Evolutionary conservation across 2,797 vertebrate species (phyloP).

Genomic region (Pseudocheirus occidentalis): DNA sequence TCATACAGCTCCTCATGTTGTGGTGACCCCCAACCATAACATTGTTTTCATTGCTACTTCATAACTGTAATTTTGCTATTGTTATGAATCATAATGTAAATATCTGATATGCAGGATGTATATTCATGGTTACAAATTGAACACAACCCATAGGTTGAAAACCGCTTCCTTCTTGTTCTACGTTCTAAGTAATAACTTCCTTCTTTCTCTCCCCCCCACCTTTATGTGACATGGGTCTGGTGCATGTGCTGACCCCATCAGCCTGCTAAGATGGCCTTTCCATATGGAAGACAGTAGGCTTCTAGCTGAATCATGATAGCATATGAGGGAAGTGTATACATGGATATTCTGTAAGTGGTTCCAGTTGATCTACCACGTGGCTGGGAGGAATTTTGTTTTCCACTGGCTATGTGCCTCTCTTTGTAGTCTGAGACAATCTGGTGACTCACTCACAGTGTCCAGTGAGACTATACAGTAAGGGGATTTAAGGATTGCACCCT

Average conservation of each 20-base stretch:
- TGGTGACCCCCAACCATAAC: no score
- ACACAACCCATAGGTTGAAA: no score
- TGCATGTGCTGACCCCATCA: not conserved
- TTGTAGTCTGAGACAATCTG: not conserved
- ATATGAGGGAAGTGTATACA: not conserved
- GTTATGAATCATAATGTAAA: no score
- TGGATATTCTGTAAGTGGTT: not conserved
- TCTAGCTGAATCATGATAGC: not conserved
- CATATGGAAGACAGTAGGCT: not conserved
- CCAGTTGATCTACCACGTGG: not conserved
- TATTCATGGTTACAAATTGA: no score
- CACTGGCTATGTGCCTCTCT: not conserved
- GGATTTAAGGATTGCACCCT: not conserved
- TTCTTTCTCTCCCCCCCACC: not conserved
- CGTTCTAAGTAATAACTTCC: not conserved
- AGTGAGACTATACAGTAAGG: not conserved
- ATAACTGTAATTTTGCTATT: no score
- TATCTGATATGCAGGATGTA: no score
- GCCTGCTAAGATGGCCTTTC: not conserved
- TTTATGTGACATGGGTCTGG: not conserved
- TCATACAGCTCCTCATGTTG: no score
- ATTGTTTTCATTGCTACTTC: no score
- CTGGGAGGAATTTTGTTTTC: not conserved
- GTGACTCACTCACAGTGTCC: not conserved
- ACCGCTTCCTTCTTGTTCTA: no score